Percentiles rank a stretch among this genome's conserved stretches.
Evolutionary conservation across 2,113 vertebrate genomes (phyloP).

Genomic region (Pygoscelis adeliae): DNA sequence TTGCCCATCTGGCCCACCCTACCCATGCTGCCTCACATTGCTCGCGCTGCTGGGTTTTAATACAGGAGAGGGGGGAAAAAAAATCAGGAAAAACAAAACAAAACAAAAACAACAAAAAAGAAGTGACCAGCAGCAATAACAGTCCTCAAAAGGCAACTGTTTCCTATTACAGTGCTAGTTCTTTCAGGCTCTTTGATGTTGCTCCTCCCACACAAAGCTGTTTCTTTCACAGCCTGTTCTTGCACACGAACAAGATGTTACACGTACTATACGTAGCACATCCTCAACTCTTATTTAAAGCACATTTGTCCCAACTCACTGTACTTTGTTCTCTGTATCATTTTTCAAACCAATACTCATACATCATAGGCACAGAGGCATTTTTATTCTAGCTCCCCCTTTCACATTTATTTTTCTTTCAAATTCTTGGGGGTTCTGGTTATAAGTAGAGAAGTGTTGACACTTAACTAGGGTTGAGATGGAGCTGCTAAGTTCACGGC

Average conservation of each 20-base stretch:
- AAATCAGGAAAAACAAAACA: background rate
- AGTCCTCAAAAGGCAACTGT: background rate
- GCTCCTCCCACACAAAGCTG: constrained; percentile 8
- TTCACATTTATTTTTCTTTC: background rate
- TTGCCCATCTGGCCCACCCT: background rate
- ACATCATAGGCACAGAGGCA: background rate
- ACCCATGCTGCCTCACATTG: background rate
- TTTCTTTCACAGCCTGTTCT: constrained; percentile 19
- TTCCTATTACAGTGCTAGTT: background rate
- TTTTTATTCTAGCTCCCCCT: background rate
- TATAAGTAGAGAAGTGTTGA: background rate
- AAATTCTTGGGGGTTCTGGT: background rate
- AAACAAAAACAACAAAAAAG: background rate
- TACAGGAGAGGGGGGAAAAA: background rate
- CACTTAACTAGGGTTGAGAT: background rate
- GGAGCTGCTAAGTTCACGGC: background rate
- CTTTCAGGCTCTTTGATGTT: constrained; percentile 26
- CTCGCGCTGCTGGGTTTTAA: background rate
- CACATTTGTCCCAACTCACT: background rate
- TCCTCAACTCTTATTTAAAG: constrained; percentile 6
- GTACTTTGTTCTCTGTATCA: background rate
- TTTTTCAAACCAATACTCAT: background rate
- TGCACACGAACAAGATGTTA: background rate
- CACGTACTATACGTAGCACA: background rate
- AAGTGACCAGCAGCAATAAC: constrained; percentile 10